These are phyloP conservation scores for Cantharis flavilabris DNA, from an alignment of 2,888 invertebrate genomes.

Conservation along the genomic window DNA sequence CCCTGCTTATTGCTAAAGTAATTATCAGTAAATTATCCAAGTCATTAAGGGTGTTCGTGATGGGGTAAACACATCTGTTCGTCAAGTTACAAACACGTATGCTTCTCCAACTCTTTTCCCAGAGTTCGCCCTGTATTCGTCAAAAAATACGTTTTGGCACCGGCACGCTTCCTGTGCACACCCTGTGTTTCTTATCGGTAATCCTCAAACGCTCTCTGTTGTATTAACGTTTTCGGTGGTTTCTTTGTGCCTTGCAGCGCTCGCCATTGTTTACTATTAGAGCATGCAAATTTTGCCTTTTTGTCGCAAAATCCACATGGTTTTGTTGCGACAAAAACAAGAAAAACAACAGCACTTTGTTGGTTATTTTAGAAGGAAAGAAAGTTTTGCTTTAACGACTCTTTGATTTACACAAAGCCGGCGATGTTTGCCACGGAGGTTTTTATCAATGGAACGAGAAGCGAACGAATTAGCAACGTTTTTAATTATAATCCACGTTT, in stretches of 20 bases:
- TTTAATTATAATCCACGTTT: not conserved
- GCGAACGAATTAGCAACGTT: not conserved
- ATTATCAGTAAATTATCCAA: conserved; percentile 17
- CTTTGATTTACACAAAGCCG: not conserved
- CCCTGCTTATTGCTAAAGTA: conserved; percentile 18
- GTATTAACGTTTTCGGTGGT: not conserved
- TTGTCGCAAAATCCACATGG: not conserved
- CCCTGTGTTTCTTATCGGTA: not conserved
- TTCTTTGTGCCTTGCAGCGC: not conserved
- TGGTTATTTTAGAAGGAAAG: not conserved
- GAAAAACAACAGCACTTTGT: not conserved
- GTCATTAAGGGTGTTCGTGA: conserved; percentile 5
- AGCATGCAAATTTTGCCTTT: not conserved
- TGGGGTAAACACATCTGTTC: conserved; percentile 13
- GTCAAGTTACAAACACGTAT: not conserved
- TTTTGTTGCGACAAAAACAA: not conserved
- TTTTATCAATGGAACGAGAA: not conserved
- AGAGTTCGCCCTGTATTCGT: too few relatives aligned
- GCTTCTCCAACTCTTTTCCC: too few relatives aligned
- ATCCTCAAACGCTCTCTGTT: not conserved
- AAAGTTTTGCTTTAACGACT: not conserved
- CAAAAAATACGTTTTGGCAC: too few relatives aligned
- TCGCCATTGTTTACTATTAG: not conserved
- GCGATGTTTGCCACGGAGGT: not conserved
- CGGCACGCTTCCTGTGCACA: not conserved